These are phyloP conservation scores for Cheilosia grossa DNA, from an alignment of 2,888 invertebrate species.

Conservation along the genomic window DNA sequence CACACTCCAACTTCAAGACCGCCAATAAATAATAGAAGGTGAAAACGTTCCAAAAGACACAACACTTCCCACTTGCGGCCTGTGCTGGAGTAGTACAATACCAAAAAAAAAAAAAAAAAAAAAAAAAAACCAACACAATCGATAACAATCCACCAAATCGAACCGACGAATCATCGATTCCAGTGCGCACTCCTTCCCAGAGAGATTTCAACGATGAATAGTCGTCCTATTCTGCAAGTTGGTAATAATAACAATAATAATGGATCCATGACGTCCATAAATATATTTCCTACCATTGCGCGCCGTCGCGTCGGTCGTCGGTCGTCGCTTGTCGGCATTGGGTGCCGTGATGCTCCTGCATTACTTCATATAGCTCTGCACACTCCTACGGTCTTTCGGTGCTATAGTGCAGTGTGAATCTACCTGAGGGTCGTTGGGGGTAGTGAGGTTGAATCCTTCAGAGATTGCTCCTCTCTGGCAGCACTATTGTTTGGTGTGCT, in stretches of 20 bases:
- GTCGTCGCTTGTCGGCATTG: conserved; percentile 7
- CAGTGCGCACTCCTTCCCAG: conserved; percentile 15
- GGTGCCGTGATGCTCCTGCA: conserved; percentile 35
- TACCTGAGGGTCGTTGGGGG: conserved; percentile 67
- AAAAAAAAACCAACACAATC: conserved; percentile 52
- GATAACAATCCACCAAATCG: conserved; percentile 65
- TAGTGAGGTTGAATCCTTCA: conserved; percentile 65
- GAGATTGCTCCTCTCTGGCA: conserved; percentile 50
- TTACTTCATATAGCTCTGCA: conserved; percentile 6
- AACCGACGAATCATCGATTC: conserved; percentile 61
- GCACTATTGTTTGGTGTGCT: conserved; percentile 51
- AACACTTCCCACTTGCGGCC: conserved; percentile 64
- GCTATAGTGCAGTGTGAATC: conserved; percentile 45
- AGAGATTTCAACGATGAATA: conserved; percentile 64
- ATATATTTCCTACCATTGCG: conserved; percentile 48
- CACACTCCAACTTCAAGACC: conserved; percentile 22
- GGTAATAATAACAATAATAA: conserved; percentile 74
- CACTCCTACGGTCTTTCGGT: conserved; percentile 4
- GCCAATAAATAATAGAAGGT: conserved; percentile 71
- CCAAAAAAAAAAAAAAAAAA: conserved; percentile 35
- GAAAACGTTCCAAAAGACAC: conserved; percentile 65
- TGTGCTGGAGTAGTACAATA: background rate
- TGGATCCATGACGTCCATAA: conserved; percentile 73
- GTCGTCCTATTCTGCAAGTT: conserved; percentile 62
- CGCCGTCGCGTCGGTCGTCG: conserved; percentile 2